Conservation (phyloP, 2,797 vertebrate genomes). For the Poliocrania exsul region DNA sequence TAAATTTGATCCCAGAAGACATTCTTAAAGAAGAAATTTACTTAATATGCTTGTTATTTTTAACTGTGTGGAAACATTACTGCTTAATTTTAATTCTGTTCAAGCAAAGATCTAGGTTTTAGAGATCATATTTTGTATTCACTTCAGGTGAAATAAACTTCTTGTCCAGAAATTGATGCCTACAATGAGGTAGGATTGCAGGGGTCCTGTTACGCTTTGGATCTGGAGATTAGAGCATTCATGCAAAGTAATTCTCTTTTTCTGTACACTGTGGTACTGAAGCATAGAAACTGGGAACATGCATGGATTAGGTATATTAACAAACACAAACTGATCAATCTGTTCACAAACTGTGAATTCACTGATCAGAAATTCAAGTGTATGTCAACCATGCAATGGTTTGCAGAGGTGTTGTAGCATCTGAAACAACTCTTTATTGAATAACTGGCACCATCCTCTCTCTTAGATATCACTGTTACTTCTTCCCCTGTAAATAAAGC, state of each 20-base stretch:
- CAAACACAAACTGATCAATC: slow-evolving; percentile 50
- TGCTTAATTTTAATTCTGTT: background rate
- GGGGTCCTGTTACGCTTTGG: background rate
- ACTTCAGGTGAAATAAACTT: background rate
- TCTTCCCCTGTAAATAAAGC: background rate
- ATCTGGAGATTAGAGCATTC: slow-evolving; percentile 56
- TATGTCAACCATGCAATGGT: background rate
- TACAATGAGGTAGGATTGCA: background rate
- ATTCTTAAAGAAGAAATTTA: slow-evolving; percentile 8
- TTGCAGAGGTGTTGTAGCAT: rapidly evolving
- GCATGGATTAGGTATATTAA: slow-evolving; percentile 38
- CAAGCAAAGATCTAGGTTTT: background rate
- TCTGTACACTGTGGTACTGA: background rate
- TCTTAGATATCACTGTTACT: background rate
- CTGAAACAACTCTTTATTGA: background rate
- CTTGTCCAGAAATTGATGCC: background rate
- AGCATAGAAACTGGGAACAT: background rate
- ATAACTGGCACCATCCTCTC: background rate
- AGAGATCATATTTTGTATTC: background rate
- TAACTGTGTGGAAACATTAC: background rate
- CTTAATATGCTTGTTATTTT: background rate
- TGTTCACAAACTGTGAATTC: slow-evolving; percentile 22
- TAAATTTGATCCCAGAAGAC: slow-evolving; percentile 2
- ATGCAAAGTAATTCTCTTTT: slow-evolving; percentile 63
- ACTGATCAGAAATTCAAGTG: slow-evolving; percentile 13